Evolutionary conservation across 2,113 vertebrate species (phyloP).

Genomic region (Ifrita kowaldi): DNA sequence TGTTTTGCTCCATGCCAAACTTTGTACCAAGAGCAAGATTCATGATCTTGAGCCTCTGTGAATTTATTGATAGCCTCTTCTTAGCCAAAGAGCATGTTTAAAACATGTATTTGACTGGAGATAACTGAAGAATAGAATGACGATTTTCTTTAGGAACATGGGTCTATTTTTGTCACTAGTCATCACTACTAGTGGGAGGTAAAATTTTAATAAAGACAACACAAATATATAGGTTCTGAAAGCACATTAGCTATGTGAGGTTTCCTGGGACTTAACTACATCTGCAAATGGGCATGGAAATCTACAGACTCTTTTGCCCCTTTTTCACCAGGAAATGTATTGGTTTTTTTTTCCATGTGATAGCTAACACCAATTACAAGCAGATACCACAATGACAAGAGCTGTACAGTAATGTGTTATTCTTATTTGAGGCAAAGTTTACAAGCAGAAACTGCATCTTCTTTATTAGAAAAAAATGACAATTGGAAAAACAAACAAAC

Average conservation of each 20-base stretch:
- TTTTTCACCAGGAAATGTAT: neutral
- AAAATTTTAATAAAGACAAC: neutral
- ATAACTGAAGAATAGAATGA: neutral
- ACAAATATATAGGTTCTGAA: neutral
- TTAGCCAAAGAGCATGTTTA: neutral
- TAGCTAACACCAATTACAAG: neutral
- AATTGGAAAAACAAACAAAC: neutral
- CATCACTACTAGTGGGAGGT: neutral
- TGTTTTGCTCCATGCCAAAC: neutral
- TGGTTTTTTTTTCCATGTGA: neutral
- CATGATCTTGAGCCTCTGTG: neutral
- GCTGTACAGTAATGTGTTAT: neutral
- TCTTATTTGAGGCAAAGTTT: neutral
- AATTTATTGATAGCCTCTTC: neutral
- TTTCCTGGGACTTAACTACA: neutral
- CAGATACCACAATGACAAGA: neutral
- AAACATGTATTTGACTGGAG: neutral
- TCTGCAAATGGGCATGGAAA: neutral
- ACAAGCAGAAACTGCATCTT: neutral
- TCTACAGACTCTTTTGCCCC: neutral
- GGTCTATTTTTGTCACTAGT: neutral
- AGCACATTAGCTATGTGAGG: neutral
- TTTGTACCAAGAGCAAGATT: neutral
- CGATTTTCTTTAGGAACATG: neutral
- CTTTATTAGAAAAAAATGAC: neutral